Percentiles rank a stretch among this genome's conserved stretches.
Conservation (phyloP, 2,113 vertebrate species). For the Podarcis muralis region DNA sequence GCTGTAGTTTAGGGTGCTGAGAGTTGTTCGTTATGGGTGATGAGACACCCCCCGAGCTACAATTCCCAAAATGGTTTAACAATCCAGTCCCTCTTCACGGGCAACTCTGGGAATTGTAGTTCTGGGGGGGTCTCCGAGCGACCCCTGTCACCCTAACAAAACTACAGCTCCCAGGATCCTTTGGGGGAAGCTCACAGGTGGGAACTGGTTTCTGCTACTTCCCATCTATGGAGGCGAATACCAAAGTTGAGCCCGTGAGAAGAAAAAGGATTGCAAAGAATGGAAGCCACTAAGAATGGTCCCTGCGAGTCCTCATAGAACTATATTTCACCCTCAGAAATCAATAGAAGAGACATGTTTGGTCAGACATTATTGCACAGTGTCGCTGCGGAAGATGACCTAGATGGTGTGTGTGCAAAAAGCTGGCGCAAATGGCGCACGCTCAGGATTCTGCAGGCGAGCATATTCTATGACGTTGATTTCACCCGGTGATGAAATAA, state of each 20-base stretch:
- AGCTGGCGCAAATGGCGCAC: slow-evolving; percentile 74
- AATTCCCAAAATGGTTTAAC: no score
- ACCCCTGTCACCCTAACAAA: no score
- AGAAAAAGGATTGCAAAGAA: slow-evolving; percentile 57
- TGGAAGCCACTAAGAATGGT: slow-evolving; percentile 33
- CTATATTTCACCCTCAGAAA: slow-evolving; percentile 37
- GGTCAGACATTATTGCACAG: slow-evolving; percentile 78
- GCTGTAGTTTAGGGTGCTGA: no score
- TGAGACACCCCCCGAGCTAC: no score
- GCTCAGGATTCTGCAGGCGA: slow-evolving; percentile 79
- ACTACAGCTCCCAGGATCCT: no score
- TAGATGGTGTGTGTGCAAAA: slow-evolving; percentile 61
- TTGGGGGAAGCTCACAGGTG: background rate
- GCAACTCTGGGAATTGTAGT: no score
- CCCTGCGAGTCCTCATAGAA: background rate
- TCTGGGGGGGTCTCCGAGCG: no score
- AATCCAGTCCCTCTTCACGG: no score
- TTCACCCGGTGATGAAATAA: background rate
- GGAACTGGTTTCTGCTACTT: background rate
- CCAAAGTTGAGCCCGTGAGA: slow-evolving; percentile 33
- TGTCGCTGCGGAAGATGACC: slow-evolving; percentile 68
- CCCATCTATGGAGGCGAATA: background rate
- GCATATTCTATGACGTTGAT: slow-evolving; percentile 34
- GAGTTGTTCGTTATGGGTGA: no score
- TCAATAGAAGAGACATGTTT: slow-evolving; percentile 73